A percentile compares a stretch with the other conserved stretches of the same genome.
phyloP scores from a whole-genome alignment of 1,140 invertebrate species.

The Pseudomyrmex cubaensis region DNA sequence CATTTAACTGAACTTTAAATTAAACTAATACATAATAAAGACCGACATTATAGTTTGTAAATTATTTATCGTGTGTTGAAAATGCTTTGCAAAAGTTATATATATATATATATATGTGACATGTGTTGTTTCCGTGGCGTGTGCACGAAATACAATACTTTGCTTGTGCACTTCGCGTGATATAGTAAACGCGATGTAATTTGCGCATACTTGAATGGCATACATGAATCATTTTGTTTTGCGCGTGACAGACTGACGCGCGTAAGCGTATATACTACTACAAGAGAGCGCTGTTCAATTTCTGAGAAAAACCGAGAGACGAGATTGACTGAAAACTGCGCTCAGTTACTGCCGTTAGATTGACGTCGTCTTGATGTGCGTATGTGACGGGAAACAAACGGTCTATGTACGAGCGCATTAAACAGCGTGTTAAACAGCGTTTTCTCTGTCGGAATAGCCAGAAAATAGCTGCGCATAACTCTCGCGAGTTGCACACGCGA shows the following conservation, averaged over 20 bases:
- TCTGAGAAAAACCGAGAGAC: slow-evolving; percentile 26
- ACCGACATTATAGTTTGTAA: no score
- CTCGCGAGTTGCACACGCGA: background rate
- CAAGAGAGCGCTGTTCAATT: slow-evolving; percentile 47
- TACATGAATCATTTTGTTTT: slow-evolving; percentile 52
- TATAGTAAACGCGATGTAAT: background rate
- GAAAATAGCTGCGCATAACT: slow-evolving; percentile 16
- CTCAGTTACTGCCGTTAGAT: slow-evolving; percentile 7
- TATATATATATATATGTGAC: background rate
- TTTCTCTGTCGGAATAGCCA: slow-evolving; percentile 27
- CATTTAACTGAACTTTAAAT: no score
- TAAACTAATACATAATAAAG: no score
- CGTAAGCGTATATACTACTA: slow-evolving; percentile 13
- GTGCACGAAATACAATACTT: background rate
- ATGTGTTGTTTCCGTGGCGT: background rate
- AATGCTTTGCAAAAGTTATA: background rate
- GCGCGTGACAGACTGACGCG: slow-evolving; percentile 37
- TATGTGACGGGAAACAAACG: slow-evolving; percentile 40
- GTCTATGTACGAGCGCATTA: slow-evolving; percentile 37
- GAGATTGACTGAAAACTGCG: slow-evolving; percentile 31
- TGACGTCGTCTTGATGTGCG: slow-evolving; percentile 30
- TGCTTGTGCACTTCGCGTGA: background rate
- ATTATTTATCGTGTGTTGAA: no score
- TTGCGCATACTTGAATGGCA: background rate
- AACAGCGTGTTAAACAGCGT: background rate